These are phyloP conservation scores for Dryococelus australis DNA, from an alignment of 2,888 invertebrate species.

Conservation along the genomic window DNA sequence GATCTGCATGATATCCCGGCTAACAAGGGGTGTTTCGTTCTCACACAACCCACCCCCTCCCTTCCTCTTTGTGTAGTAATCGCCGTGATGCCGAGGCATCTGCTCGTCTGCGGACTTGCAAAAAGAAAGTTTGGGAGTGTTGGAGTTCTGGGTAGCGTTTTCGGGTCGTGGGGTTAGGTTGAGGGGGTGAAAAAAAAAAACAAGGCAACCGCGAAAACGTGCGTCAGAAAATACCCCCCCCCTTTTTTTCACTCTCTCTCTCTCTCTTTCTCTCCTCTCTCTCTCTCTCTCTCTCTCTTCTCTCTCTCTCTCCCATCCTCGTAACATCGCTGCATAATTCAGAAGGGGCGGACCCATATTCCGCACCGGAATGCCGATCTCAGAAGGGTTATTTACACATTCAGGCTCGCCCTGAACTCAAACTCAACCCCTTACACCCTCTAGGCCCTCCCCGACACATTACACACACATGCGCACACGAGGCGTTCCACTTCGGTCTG, in stretches of 20 bases:
- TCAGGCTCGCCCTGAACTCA: not conserved
- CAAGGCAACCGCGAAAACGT: not conserved
- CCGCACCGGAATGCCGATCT: too few relatives aligned
- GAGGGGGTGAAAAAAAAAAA: not conserved
- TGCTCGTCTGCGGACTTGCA: not conserved
- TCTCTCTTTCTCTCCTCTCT: too few relatives aligned
- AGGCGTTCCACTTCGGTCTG: too few relatives aligned
- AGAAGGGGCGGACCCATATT: not conserved
- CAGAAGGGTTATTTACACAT: not conserved
- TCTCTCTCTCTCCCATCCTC: too few relatives aligned
- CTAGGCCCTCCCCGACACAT: not conserved
- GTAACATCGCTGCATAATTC: not conserved
- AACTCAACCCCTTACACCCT: not conserved
- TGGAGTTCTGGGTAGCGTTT: too few relatives aligned
- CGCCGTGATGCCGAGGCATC: not conserved
- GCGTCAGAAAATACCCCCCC: not conserved
- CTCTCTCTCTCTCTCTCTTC: too few relatives aligned
- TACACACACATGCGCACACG: too few relatives aligned
- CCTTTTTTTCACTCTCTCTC: too few relatives aligned
- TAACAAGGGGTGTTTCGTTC: not conserved
- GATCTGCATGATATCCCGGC: not conserved
- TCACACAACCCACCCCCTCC: not conserved
- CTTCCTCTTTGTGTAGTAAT: not conserved
- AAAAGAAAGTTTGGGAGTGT: not conserved
- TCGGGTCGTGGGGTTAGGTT: not conserved